phyloP scores from a whole-genome alignment of 2,888 invertebrate species.

The Agriotes lineatus region DNA sequence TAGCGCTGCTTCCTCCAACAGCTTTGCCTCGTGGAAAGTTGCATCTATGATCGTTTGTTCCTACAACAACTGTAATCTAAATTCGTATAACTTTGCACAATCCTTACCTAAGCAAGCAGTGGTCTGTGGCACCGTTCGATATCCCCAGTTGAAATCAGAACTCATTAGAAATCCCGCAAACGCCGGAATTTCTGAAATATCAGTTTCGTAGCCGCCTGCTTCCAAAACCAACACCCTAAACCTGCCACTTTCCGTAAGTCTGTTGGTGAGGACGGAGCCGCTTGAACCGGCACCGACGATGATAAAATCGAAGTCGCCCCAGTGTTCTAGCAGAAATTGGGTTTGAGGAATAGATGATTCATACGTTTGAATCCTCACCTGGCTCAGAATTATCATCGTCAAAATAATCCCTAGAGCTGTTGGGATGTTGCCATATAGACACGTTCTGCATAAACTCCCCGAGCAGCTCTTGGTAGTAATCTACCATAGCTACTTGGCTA shows the following conservation, averaged over 20 bases:
- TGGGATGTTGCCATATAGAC: background rate
- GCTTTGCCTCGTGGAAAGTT: slow-evolving; percentile 45
- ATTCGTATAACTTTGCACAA: too few species aligned
- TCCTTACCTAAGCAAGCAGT: slow-evolving; percentile 12
- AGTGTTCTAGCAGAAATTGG: background rate
- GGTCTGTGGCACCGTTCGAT: background rate
- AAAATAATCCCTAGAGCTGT: background rate
- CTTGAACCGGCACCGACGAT: background rate
- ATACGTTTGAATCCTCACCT: background rate
- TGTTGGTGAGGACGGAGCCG: background rate
- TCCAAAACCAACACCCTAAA: background rate
- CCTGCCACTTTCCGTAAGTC: slow-evolving; percentile 14
- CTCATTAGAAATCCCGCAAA: background rate
- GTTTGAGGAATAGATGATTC: background rate
- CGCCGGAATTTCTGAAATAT: background rate
- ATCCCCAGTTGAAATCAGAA: slow-evolving; percentile 8
- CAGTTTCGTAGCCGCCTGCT: slow-evolving; percentile 6
- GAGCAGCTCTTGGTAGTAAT: background rate
- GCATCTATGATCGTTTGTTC: slow-evolving; percentile 42
- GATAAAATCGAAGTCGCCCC: background rate
- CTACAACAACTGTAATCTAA: too few species aligned
- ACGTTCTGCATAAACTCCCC: background rate
- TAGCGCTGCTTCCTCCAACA: slow-evolving; percentile 46
- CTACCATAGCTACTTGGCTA: background rate
- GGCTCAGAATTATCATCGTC: background rate